phyloP scores from a whole-genome alignment of 1,140 invertebrate species.

The Bursaphelenchus mucronatus region DNA sequence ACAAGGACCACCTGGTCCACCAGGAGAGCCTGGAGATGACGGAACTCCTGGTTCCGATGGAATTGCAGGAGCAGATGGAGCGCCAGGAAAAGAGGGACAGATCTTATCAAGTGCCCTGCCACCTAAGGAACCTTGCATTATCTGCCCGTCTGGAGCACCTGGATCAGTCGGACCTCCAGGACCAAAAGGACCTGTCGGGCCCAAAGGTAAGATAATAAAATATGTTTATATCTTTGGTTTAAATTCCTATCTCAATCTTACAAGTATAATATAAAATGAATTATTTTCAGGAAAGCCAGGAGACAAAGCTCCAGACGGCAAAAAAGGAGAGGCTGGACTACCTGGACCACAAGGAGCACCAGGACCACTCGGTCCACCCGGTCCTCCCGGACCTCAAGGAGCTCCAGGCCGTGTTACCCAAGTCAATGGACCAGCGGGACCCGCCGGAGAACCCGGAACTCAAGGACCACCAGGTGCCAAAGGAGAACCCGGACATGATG shows the following conservation, averaged over 20 bases:
- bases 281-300: slow-evolving; percentile 3
- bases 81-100: slow-evolving; percentile 43
- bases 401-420: slow-evolving; percentile 48
- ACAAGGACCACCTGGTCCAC: slow-evolving; percentile 54
- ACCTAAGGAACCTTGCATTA: slow-evolving; percentile 55
- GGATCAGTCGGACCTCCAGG: slow-evolving; percentile 33
- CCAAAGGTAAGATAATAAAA: neutral
- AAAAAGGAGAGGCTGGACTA: slow-evolving; percentile 51
- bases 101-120: slow-evolving; percentile 47
- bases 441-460: slow-evolving; percentile 42
- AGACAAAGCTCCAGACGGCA: slow-evolving; percentile 27
- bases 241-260: no score
- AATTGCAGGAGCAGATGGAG: slow-evolving; percentile 40
- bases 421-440: slow-evolving; percentile 58
- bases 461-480: slow-evolving; percentile 34
- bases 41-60: slow-evolving; percentile 27
- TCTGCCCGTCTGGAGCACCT: slow-evolving; percentile 53
- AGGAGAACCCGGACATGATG: slow-evolving; percentile 16
- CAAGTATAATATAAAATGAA: no score
- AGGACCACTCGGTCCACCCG: neutral
- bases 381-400: slow-evolving; percentile 43
- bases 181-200: slow-evolving; percentile 4
- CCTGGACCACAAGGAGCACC: slow-evolving; percentile 40
- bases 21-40: slow-evolving; percentile 48
- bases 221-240: no score